Percentiles rank a stretch among this genome's conserved stretches.
These are phyloP conservation scores for Pseudonaja textilis DNA, from an alignment of 2,113 vertebrate species.

Conservation along the genomic window DNA sequence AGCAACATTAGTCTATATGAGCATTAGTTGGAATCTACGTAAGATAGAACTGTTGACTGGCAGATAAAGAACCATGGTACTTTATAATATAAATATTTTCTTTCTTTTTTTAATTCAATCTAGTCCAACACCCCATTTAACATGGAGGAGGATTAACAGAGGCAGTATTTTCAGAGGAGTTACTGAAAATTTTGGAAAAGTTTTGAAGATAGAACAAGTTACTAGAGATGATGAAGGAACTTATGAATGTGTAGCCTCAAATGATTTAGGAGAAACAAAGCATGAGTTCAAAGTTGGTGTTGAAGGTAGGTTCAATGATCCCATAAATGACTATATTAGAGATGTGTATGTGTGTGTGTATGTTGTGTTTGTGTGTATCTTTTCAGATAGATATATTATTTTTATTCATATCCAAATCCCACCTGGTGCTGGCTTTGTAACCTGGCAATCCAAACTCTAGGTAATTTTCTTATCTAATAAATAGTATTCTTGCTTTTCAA, in stretches of 20 bases:
- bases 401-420: background rate
- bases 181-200: slow-evolving; percentile 79
- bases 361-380: background rate
- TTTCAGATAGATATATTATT: background rate
- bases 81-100: background rate
- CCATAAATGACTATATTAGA: background rate
- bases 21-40: background rate
- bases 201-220: slow-evolving; percentile 77
- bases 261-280: slow-evolving; percentile 69
- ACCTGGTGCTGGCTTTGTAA: background rate
- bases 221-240: slow-evolving; percentile 78
- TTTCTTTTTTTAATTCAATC: background rate
- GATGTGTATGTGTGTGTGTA: too few relatives aligned
- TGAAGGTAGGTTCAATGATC: slow-evolving; percentile 77
- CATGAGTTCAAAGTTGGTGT: slow-evolving; percentile 83
- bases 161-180: slow-evolving; percentile 60
- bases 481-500: background rate
- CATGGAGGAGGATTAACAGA: slow-evolving; percentile 79
- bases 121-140: slow-evolving; percentile 88
- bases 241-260: slow-evolving; percentile 87
- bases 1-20: background rate
- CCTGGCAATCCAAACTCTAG: background rate
- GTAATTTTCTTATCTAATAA: background rate
- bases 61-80: background rate
- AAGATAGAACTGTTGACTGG: background rate